phyloP scores from a whole-genome alignment of 2,113 vertebrate species.

The Suncus etruscus region DNA sequence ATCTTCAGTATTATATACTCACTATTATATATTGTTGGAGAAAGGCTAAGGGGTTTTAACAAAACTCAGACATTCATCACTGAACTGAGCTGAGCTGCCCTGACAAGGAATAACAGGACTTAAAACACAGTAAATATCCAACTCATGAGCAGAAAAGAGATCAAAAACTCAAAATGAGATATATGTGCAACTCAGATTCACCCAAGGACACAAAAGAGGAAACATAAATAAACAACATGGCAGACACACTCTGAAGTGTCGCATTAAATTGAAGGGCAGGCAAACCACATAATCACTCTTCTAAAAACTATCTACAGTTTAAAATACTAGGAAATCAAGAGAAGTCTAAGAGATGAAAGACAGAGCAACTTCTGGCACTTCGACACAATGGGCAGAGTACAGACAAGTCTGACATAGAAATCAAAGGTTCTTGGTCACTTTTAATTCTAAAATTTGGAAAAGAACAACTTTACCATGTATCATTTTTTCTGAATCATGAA shows the following conservation, averaged over 20 bases:
- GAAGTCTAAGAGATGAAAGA: not conserved
- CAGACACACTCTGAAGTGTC: not conserved
- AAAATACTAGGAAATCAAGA: not conserved
- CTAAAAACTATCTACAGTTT: constrained; percentile 30
- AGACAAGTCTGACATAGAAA: not conserved
- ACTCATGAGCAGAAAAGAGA: constrained; percentile 42
- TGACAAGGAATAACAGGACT: constrained; percentile 13
- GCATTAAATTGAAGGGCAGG: not conserved
- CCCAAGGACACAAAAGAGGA: constrained; percentile 30
- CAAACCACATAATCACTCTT: not conserved
- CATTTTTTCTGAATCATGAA: not conserved
- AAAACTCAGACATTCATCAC: constrained; percentile 13
- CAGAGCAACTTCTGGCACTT: not conserved
- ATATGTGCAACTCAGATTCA: not conserved
- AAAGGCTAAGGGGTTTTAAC: constrained; percentile 49
- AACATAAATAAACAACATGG: not conserved
- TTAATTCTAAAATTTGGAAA: not conserved
- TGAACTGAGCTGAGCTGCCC: not conserved
- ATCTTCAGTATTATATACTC: not conserved
- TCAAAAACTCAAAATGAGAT: constrained; percentile 62
- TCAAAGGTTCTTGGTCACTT: not conserved
- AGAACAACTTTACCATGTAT: not conserved
- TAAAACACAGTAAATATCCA: constrained; percentile 47
- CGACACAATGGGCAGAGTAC: not conserved
- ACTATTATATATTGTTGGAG: not conserved